Evolutionary conservation across 2,797 vertebrate species (phyloP), one percentile per base, ranked within the genome.

Genomic region (Pitangus sulphuratus): DNA sequence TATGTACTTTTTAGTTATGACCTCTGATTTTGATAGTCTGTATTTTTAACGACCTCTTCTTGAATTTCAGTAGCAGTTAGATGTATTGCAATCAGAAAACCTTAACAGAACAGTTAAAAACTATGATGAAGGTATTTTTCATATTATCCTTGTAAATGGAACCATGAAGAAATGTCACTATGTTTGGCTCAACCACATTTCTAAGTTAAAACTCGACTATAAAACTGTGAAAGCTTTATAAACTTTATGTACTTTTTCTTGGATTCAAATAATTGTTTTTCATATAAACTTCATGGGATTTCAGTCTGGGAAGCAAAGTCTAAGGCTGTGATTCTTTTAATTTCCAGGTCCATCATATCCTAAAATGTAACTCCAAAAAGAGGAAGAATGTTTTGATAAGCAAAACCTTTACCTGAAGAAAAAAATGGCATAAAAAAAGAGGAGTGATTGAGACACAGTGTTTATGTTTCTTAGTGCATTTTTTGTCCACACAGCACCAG

Each of bases 311-410:
- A 79, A 79, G 3, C 4, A 44, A 37, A 56, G 8, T 25, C 21
- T 76, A 42, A 60, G 12, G 11, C 8, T 64, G 6, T 33, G 12
- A 61, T 20, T 3, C 47, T 60, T 76, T 68, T 16, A 37, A 31
- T 76, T 45, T 60, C 28, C 56, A 68, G 15, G 15, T 66, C 66
- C 22, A 24, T 44, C 6, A 1, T 21, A 28, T 31, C 50, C 24
- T 82, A 19, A 62, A 68, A 50, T 24, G 15, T 35, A 37, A 40
- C 14, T 78, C 6, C 8, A 45, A 30, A 89, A 61, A 33, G 11
- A 61, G 7, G 2, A 65, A 45, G 44, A 45, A 44, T 1, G 2
- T 22, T 65, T 37, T 0, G 0, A 33, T 54, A 16, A 53, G 22
- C 12, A 7, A 44, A 76, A 68, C 35, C 8, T 56, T 76, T 17